Evolutionary conservation across 2,888 invertebrate genomes (phyloP).

Genomic region (Caprella mutica): DNA sequence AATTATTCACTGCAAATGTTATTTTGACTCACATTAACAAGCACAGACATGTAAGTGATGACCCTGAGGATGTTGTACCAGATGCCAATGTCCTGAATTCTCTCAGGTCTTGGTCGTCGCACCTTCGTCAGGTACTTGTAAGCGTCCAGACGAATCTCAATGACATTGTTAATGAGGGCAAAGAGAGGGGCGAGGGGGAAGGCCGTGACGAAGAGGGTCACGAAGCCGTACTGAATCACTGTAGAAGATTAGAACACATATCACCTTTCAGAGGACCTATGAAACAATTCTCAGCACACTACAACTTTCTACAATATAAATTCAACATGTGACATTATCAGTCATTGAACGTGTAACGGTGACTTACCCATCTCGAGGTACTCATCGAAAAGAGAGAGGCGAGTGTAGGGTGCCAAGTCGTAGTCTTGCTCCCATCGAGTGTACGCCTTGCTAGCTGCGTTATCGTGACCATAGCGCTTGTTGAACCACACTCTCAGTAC

Average conservation of each 20-base stretch:
- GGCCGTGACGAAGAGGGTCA: conserved; percentile 91
- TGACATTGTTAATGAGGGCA: conserved; percentile 87
- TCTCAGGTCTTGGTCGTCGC: conserved; percentile 72
- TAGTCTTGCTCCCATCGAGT: conserved; percentile 84
- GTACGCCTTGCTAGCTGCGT: conserved; percentile 19
- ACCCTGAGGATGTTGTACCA: conserved; percentile 84
- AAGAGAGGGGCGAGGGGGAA: conserved; percentile 93
- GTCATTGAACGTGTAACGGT: too few species aligned
- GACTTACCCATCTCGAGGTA: conserved; percentile 92
- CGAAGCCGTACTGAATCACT: conserved; percentile 96
- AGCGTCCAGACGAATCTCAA: conserved; percentile 78
- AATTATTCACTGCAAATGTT: too few species aligned
- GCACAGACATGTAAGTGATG: conserved; percentile 78
- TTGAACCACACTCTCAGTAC: conserved; percentile 58
- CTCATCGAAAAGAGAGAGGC: conserved; percentile 85
- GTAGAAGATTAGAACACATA: conserved; percentile 33
- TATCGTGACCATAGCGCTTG: conserved; percentile 46
- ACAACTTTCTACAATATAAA: too few species aligned
- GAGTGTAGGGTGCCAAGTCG: conserved; percentile 75
- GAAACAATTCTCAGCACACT: too few species aligned
- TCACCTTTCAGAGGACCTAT: too few species aligned
- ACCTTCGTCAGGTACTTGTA: conserved; percentile 95
- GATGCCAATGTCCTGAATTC: conserved; percentile 84
- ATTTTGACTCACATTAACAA: conserved; percentile 57
- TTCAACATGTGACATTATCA: too few species aligned